A percentile compares a stretch with the other conserved stretches of the same genome.
phyloP scores from a whole-genome alignment of 2,797 vertebrate genomes.

The Microctenopoma steveboyesi region DNA sequence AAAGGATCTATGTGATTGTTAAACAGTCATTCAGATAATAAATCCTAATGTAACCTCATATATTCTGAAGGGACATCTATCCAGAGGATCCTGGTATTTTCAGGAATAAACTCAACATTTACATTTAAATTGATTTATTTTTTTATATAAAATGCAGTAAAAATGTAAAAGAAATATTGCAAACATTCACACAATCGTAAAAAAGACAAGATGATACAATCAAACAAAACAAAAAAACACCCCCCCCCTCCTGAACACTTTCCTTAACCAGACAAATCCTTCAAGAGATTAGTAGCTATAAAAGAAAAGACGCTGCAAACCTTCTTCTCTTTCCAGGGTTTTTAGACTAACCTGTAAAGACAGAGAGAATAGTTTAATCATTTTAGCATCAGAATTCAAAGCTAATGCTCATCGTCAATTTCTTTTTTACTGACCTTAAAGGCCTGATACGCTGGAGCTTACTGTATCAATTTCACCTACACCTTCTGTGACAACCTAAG shows the following conservation, averaged over 20 bases:
- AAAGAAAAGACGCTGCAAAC: constrained; percentile 17
- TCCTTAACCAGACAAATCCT: constrained; percentile 6
- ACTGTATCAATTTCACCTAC: constrained; percentile 44
- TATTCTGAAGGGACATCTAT: too few species aligned
- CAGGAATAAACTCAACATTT: too few species aligned
- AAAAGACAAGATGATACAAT: too few species aligned
- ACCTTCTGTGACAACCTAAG: constrained; percentile 64
- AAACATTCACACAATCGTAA: too few species aligned
- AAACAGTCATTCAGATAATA: too few species aligned
- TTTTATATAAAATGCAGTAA: too few species aligned
- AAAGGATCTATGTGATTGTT: too few species aligned
- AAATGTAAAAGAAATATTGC: too few species aligned
- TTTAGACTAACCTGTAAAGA: constrained; percentile 52
- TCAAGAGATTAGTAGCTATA: neutral
- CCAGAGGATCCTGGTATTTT: too few species aligned
- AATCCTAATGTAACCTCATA: too few species aligned
- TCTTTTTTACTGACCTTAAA: constrained; percentile 56
- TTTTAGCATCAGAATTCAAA: neutral
- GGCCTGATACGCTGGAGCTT: neutral
- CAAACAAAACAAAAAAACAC: neutral
- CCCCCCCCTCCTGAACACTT: neutral
- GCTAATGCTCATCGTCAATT: rapidly evolving
- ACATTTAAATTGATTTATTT: too few species aligned
- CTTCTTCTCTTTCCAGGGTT: constrained; percentile 46
- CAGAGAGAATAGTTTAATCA: neutral